Conservation (phyloP, 2,888 invertebrate species). For the Hipparchia sbordonii region DNA sequence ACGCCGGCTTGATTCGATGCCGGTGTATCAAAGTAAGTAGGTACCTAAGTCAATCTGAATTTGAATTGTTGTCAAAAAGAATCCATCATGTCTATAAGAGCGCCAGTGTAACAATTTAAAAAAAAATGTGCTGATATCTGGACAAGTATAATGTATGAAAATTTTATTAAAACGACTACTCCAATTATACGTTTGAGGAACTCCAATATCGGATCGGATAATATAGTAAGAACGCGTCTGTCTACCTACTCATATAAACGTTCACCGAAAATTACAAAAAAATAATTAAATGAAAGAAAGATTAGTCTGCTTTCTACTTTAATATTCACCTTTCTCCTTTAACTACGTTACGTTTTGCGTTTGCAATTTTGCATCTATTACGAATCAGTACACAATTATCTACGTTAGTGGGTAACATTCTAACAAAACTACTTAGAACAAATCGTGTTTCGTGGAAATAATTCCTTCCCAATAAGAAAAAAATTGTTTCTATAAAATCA, state of each 20-base stretch:
- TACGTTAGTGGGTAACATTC: not conserved
- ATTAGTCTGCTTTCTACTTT: slow-evolving; percentile 7
- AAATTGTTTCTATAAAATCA: slow-evolving; percentile 10
- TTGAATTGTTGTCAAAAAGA: too few relatives aligned
- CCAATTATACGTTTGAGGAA: too few relatives aligned
- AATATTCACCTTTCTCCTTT: slow-evolving; percentile 1
- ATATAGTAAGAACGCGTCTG: not conserved
- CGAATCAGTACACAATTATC: not conserved
- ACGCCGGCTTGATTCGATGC: too few relatives aligned
- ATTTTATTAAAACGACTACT: too few relatives aligned
- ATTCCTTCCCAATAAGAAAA: not conserved
- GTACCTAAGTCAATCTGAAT: too few relatives aligned
- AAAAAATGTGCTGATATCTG: too few relatives aligned
- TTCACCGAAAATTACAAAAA: not conserved
- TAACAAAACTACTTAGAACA: not conserved
- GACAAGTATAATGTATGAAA: too few relatives aligned
- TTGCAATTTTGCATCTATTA: not conserved
- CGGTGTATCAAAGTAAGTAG: too few relatives aligned
- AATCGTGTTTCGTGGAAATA: not conserved
- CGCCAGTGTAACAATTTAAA: too few relatives aligned
- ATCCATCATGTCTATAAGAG: too few relatives aligned
- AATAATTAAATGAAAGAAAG: not conserved
- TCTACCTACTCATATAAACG: not conserved
- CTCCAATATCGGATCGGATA: not conserved
- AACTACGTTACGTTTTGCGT: not conserved